Evolutionary conservation across 2,113 vertebrate genomes (phyloP), one percentile per base, ranked within the genome.

Genomic region (Eretmochelys imbricata): DNA sequence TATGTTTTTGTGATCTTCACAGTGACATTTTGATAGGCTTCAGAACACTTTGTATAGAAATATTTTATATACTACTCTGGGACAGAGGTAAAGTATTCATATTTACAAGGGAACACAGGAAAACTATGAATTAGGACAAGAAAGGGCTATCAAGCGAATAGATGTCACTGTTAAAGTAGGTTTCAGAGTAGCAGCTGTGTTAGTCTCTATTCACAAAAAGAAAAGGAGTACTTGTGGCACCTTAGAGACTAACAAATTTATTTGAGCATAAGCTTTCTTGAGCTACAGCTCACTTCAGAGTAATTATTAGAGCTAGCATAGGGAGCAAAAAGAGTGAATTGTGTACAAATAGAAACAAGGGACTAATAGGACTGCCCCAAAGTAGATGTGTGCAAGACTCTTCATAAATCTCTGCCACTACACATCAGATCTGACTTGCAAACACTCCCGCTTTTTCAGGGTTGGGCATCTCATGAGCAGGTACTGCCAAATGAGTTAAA

Each of bases 401-500:
- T 35, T 89, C 72, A 35, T 29, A 51, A 1, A 72, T 57, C 29
- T 82, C 59, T 22, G 76, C 53, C 14, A 65, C 22, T 49, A 3
- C 59, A 65, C 53, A 83, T 82, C 89, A 93, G 87, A 53, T 75
- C 65, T 93, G 85, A 95, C 93, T 95, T 95, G 90, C 76, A 87
- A 95, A 89, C 11, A 48, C 12, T 25, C 24, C 2, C 12, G 75
- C 22, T 85, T 84, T 82, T 91, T 89, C 80, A 88, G 88, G 84
- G 54, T 10, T 81, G 94, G 95, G 93, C 95, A 90, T 94, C 90
- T 94, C 75, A 75, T 91, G 90, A 96, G 90, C 87, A 89, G 91
- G 86, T 65, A 51, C 62, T 95, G 94, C 90, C 94, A 96, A 88
- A 93, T 93, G 87, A 97, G 88, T 94, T 95, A 94, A 94, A 92